phyloP scores from a whole-genome alignment of 2,113 vertebrate species.

The Thunnus maccoyii region DNA sequence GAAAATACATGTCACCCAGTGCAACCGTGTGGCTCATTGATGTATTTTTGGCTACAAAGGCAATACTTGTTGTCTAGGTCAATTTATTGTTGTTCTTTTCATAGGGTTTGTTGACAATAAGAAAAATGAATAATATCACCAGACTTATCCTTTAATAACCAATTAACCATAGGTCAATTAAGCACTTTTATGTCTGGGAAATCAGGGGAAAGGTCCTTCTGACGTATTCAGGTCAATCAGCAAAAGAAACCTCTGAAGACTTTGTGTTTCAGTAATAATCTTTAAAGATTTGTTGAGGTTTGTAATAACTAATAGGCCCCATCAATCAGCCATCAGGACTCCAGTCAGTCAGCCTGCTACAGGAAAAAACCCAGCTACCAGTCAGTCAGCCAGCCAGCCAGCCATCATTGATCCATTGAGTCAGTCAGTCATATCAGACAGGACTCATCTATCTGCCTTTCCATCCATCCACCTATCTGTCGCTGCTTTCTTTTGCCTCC shows the following conservation, averaged over 20 bases:
- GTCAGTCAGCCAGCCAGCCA: slow-evolving; percentile 49
- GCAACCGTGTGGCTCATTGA: no score
- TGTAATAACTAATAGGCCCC: slow-evolving; percentile 25
- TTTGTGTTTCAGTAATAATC: slow-evolving; percentile 13
- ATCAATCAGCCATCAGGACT: slow-evolving; percentile 39
- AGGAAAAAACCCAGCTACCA: slow-evolving; percentile 58
- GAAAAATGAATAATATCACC: no score
- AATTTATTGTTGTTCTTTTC: no score
- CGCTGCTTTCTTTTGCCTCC: slow-evolving; percentile 68
- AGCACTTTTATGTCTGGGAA: not conserved
- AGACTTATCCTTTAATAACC: not conserved
- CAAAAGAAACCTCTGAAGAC: not conserved
- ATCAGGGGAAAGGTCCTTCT: not conserved
- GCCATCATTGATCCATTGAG: slow-evolving; percentile 60
- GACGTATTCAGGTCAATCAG: not conserved
- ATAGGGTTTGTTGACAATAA: no score
- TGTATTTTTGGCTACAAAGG: no score
- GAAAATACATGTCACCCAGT: no score
- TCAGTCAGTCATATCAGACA: slow-evolving; percentile 74
- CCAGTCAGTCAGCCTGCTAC: slow-evolving; percentile 40
- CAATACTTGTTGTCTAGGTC: no score
- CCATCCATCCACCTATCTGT: slow-evolving; percentile 73
- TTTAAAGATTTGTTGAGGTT: slow-evolving; percentile 33
- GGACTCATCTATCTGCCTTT: slow-evolving; percentile 76
- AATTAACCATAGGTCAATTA: not conserved